phyloP scores from a whole-genome alignment of 2,113 vertebrate genomes.

The Lophotis ruficrista region DNA sequence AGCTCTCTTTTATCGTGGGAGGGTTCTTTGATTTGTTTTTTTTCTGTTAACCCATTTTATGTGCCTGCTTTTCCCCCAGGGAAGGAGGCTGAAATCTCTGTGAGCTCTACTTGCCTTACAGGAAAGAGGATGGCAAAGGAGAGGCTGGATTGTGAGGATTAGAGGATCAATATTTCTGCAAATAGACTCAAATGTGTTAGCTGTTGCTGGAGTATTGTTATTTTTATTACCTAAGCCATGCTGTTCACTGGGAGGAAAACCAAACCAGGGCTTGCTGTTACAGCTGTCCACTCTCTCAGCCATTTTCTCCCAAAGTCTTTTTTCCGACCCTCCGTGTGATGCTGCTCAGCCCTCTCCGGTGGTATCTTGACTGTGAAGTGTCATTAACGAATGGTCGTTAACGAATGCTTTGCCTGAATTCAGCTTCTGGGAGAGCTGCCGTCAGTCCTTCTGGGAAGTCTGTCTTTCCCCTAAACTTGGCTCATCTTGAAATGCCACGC shows the following conservation, averaged over 20 bases:
- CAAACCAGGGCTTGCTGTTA: not conserved
- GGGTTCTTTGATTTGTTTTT: not conserved
- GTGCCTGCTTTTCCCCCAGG: not conserved
- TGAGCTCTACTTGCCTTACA: not conserved
- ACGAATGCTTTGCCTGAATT: not conserved
- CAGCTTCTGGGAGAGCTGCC: not conserved
- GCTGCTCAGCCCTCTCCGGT: not conserved
- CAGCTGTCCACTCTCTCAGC: not conserved
- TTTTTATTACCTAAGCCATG: not conserved
- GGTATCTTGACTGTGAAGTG: not conserved
- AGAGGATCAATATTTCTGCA: not conserved
- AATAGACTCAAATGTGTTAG: not conserved
- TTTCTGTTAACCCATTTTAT: not conserved
- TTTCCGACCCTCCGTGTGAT: not conserved
- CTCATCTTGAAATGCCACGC: not conserved
- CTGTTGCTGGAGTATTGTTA: not conserved
- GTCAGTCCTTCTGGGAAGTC: not conserved
- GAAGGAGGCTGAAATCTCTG: not conserved
- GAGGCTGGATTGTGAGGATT: not conserved
- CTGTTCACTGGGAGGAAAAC: not conserved
- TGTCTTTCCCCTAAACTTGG: not conserved
- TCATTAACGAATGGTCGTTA: not conserved
- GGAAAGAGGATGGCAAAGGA: not conserved
- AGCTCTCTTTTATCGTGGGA: fast-evolving
- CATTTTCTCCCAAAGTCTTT: not conserved